Evolutionary conservation across 2,113 vertebrate species (phyloP).

Genomic region (Micromys minutus): DNA sequence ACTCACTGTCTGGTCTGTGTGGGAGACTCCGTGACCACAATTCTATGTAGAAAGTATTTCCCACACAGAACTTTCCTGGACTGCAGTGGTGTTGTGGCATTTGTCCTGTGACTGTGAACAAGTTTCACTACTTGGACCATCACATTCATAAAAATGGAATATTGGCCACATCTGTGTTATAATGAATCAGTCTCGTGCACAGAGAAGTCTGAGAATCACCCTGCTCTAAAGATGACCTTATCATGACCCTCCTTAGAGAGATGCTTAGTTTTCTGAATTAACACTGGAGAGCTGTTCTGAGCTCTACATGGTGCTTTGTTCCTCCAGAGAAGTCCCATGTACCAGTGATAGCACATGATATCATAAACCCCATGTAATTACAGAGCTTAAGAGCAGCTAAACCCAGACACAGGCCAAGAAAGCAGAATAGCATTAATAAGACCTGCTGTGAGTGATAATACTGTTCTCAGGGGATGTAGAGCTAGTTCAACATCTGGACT

Average conservation of each 20-base stretch:
- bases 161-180: not conserved
- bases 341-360: not conserved
- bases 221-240: not conserved
- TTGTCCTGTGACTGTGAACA: not conserved
- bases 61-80: not conserved
- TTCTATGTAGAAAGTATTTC: constrained; percentile 54
- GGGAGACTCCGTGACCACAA: not conserved
- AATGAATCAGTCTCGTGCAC: not conserved
- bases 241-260: not conserved
- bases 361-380: not conserved
- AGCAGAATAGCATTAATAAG: not conserved
- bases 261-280: not conserved
- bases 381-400: not conserved
- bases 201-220: not conserved
- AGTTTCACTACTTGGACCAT: not conserved
- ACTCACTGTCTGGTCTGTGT: constrained; percentile 36
- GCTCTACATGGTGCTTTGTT: constrained; percentile 8
- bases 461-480: too few species aligned
- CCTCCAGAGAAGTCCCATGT: not conserved
- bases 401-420: not conserved
- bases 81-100: not conserved
- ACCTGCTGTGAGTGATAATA: not conserved
- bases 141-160: not conserved
- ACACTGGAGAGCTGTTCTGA: not conserved
- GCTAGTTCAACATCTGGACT: too few species aligned